Percentiles rank a stretch among this genome's conserved stretches.
Evolutionary conservation across 2,888 invertebrate species (phyloP).

Genomic region (Melanargia galathea): DNA sequence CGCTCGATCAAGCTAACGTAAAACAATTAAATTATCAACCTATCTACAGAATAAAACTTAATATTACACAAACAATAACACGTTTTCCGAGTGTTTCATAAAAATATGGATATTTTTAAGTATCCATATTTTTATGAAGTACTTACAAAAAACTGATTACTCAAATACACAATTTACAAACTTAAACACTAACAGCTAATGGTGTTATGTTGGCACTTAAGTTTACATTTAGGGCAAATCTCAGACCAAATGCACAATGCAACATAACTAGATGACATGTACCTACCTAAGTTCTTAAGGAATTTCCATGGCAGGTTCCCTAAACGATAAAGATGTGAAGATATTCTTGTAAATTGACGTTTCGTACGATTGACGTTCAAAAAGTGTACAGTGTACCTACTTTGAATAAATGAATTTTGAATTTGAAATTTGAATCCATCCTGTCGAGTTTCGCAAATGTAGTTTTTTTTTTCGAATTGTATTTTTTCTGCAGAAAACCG

Average conservation of each 20-base stretch:
- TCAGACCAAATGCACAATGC: constrained; percentile 13
- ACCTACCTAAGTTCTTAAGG: too few species aligned
- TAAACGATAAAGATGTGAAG: too few species aligned
- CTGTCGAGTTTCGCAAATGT: neutral
- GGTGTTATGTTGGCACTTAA: constrained; percentile 73
- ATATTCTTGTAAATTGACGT: too few species aligned
- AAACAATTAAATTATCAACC: neutral
- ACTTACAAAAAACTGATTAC: constrained; percentile 8
- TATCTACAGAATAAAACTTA: constrained; percentile 3
- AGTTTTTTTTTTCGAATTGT: too few species aligned
- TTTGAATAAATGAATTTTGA: too few species aligned
- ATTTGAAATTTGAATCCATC: too few species aligned
- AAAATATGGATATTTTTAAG: too few species aligned
- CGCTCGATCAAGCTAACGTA: neutral
- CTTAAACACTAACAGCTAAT: constrained; percentile 50
- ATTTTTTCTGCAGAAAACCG: too few species aligned
- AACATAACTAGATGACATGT: neutral
- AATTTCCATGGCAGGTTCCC: too few species aligned
- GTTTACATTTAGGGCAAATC: constrained; percentile 42
- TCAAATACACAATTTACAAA: constrained; percentile 13
- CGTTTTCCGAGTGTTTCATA: neutral
- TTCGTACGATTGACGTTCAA: too few species aligned
- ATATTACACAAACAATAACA: neutral
- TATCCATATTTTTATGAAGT: neutral
- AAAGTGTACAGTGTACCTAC: too few species aligned